Conservation (phyloP, 2,113 vertebrate genomes). For the Lophura nycthemera region DNA sequence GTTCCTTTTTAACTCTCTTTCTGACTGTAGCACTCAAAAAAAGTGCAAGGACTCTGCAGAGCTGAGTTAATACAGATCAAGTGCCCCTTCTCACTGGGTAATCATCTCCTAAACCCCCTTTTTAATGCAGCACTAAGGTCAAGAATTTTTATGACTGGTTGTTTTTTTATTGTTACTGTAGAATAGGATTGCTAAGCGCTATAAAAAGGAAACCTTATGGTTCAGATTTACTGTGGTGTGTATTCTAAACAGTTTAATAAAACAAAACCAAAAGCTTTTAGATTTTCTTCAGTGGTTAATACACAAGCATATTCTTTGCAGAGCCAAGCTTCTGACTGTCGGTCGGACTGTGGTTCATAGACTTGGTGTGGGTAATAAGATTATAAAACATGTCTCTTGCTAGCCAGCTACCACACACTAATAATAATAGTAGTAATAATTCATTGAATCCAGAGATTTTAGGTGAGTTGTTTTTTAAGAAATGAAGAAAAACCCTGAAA, state of each 20-base stretch:
- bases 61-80: neutral
- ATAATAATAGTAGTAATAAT: constrained; percentile 69
- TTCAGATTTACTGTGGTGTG: constrained; percentile 53
- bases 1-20: neutral
- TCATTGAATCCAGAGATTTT: constrained; percentile 59
- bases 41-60: neutral
- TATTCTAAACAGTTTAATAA: constrained; percentile 72
- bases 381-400: constrained; percentile 76
- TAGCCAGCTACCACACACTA: constrained; percentile 68
- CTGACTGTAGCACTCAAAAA: neutral
- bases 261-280: constrained; percentile 63
- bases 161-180: constrained; percentile 71
- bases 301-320: neutral
- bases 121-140: constrained; percentile 22
- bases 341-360: constrained; percentile 47
- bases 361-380: constrained; percentile 69
- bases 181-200: constrained; percentile 55
- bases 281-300: constrained; percentile 62
- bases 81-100: neutral
- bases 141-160: constrained; percentile 54
- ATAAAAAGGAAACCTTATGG: constrained; percentile 68
- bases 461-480: constrained; percentile 37
- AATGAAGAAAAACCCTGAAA: constrained; percentile 23
- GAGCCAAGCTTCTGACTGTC: constrained; percentile 3
- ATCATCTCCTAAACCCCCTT: neutral